Percentiles rank a stretch among this genome's conserved stretches.
phyloP scores from a whole-genome alignment of 2,888 invertebrate genomes.

The Oligia strigilis region DNA sequence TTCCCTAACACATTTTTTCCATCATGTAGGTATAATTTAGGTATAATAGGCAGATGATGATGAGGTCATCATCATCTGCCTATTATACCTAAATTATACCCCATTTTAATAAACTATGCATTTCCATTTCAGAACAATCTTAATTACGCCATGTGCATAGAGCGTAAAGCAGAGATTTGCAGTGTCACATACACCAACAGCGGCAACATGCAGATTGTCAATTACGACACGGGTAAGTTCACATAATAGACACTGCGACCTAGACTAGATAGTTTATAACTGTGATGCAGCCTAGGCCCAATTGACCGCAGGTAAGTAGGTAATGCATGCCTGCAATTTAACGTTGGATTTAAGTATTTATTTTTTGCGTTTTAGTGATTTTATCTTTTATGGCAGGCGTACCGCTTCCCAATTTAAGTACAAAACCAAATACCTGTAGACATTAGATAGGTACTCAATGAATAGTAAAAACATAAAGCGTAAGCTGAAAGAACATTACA shows the following conservation, averaged over 20 bases:
- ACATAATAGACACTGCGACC: constrained; percentile 11
- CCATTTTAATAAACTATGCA: not conserved
- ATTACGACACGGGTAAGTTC: constrained; percentile 91
- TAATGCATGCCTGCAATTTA: not conserved
- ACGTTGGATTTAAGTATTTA: not conserved
- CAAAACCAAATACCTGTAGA: no score
- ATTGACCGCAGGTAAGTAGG: not conserved
- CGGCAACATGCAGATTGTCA: constrained; percentile 92
- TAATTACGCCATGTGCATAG: constrained; percentile 94
- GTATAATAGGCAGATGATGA: no score
- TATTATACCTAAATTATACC: not conserved
- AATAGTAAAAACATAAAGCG: no score
- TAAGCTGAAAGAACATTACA: no score
- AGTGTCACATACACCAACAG: constrained; percentile 92
- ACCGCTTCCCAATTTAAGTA: no score
- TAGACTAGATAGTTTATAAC: not conserved
- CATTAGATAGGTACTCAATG: no score
- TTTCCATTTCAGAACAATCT: constrained; percentile 92
- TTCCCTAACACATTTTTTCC: not conserved
- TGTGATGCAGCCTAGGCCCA: not conserved
- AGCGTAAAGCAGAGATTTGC: constrained; percentile 91
- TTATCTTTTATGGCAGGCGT: no score
- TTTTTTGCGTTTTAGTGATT: not conserved
- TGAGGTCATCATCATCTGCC: not conserved
- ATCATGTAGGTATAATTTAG: not conserved